Percentiles rank a stretch among this genome's conserved stretches.
Conservation (phyloP, 2,113 vertebrate species). For the Leucopsar rothschildi region DNA sequence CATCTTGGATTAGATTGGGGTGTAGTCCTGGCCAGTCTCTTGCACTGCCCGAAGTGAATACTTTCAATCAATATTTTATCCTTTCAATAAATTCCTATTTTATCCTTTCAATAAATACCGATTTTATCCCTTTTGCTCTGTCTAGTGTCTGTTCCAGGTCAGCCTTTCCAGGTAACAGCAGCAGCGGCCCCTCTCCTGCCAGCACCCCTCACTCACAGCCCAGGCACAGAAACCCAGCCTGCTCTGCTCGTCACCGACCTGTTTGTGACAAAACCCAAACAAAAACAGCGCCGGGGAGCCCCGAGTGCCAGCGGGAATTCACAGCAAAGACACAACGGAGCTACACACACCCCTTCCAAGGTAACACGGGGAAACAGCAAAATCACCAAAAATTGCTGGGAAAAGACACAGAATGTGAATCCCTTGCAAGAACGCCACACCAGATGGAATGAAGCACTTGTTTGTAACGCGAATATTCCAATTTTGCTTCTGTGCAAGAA, state of each 20-base stretch:
- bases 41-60: too few species aligned
- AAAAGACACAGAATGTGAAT: not conserved
- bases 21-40: too few species aligned
- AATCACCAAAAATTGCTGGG: not conserved
- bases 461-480: accelerated
- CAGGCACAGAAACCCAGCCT: accelerated
- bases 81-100: too few species aligned
- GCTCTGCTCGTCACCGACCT: accelerated
- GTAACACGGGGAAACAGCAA: not conserved
- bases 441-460: not conserved
- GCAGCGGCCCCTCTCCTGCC: not conserved
- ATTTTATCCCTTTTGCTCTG: too few species aligned
- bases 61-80: too few species aligned
- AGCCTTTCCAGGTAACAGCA: too few species aligned
- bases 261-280: accelerated
- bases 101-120: too few species aligned
- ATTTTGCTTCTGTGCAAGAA: not conserved
- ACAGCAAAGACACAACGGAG: not conserved
- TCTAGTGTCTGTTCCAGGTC: too few species aligned
- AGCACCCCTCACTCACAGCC: not conserved
- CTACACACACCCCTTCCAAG: not conserved
- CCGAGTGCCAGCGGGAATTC: accelerated
- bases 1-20: too few species aligned
- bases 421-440: accelerated
- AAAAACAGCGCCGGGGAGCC: not conserved